Evolutionary conservation across 1,140 invertebrate genomes (phyloP).

Genomic region (Drosophila tropicalis): DNA sequence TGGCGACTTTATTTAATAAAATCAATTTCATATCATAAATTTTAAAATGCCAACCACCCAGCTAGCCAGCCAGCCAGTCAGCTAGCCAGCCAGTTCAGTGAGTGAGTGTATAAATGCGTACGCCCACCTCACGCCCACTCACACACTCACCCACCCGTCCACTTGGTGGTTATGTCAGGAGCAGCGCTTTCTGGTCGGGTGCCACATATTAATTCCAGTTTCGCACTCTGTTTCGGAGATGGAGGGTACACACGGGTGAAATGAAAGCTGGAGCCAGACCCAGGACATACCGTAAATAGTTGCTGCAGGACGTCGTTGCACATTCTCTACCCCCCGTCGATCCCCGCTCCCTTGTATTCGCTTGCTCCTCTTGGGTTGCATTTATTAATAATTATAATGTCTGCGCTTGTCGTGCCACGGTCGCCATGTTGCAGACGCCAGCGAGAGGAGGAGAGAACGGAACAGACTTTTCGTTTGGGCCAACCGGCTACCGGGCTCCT

Average conservation of each 20-base stretch:
- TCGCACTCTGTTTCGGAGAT: slow-evolving; percentile 49
- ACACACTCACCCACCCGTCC: neutral
- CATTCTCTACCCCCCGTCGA: neutral
- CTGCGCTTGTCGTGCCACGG: slow-evolving; percentile 61
- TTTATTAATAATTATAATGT: slow-evolving; percentile 82
- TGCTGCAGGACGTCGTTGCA: slow-evolving; percentile 37
- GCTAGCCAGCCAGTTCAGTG: neutral
- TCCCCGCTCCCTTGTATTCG: too few relatives aligned
- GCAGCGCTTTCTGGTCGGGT: slow-evolving; percentile 67
- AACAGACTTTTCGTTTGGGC: slow-evolving; percentile 11
- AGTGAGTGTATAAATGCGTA: too few relatives aligned
- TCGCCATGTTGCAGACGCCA: slow-evolving; percentile 20
- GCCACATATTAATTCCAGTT: slow-evolving; percentile 80
- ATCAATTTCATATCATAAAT: slow-evolving; percentile 75
- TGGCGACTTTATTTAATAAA: slow-evolving; percentile 74
- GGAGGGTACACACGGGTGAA: neutral
- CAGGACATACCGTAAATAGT: slow-evolving; percentile 78
- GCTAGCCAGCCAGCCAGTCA: neutral
- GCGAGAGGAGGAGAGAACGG: slow-evolving; percentile 27
- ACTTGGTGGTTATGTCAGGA: slow-evolving; percentile 54
- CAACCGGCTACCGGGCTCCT: too few relatives aligned
- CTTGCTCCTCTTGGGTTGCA: slow-evolving; percentile 58
- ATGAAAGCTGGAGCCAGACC: slow-evolving; percentile 8
- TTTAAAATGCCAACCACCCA: slow-evolving; percentile 44
- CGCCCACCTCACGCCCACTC: neutral